phyloP scores from a whole-genome alignment of 1,140 invertebrate genomes.

The Trachymyrmex septentrionalis region DNA sequence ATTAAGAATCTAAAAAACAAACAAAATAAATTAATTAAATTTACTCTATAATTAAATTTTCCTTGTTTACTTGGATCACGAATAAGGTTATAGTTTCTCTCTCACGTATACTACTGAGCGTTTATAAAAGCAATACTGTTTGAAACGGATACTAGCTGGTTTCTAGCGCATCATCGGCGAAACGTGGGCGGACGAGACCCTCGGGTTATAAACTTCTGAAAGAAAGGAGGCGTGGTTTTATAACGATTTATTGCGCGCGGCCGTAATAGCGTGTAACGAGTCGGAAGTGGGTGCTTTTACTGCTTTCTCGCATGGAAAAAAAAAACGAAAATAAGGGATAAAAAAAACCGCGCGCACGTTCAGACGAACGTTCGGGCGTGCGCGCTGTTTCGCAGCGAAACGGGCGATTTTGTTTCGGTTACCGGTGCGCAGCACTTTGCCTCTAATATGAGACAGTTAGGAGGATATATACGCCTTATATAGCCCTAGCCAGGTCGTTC shows the following conservation, averaged over 20 bases:
- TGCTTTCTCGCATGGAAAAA: constrained; percentile 20
- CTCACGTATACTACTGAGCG: background rate
- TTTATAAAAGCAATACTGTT: constrained; percentile 19
- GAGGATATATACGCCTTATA: constrained; percentile 52
- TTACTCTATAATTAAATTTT: background rate
- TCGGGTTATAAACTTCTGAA: constrained; percentile 58
- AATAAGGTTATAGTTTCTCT: constrained; percentile 8
- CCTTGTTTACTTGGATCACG: background rate
- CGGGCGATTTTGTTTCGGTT: constrained; percentile 58
- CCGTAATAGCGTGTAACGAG: constrained; percentile 62
- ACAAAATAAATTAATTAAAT: background rate
- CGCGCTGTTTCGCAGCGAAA: constrained; percentile 38
- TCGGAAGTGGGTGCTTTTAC: constrained; percentile 51
- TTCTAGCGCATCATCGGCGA: constrained; percentile 51
- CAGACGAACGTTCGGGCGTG: background rate
- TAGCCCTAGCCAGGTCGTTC: constrained; percentile 32
- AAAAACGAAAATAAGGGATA: background rate
- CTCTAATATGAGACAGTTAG: constrained; percentile 60
- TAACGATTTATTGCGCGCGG: constrained; percentile 64
- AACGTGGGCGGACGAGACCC: constrained; percentile 61
- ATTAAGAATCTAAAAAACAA: constrained; percentile 2
- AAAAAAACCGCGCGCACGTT: background rate
- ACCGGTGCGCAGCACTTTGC: constrained; percentile 41
- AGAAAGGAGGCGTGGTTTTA: constrained; percentile 67
- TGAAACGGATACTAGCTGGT: constrained; percentile 37